Evolutionary conservation across 1,140 invertebrate species (phyloP).

Genomic region (Drosophila mayri): DNA sequence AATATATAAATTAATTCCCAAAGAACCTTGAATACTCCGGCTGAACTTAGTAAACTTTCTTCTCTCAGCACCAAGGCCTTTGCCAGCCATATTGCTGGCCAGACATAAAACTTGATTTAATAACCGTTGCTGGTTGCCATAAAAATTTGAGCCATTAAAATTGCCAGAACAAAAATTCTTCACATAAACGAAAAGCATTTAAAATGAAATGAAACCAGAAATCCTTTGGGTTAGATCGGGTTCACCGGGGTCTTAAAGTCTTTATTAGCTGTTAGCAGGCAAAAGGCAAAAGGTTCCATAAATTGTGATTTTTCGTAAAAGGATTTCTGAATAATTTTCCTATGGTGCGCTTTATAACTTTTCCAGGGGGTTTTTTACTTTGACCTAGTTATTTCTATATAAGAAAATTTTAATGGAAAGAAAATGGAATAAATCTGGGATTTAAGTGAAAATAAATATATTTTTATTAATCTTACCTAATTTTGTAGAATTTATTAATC

Average conservation of each 20-base stretch:
- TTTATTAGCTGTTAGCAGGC: slow-evolving; percentile 66
- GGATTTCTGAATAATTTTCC: background rate
- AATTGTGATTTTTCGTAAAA: slow-evolving; percentile 14
- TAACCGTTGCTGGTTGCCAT: slow-evolving; percentile 68
- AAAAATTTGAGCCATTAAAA: slow-evolving; percentile 74
- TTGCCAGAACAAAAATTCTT: slow-evolving; percentile 31
- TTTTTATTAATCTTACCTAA: too few relatives aligned
- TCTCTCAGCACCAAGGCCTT: background rate
- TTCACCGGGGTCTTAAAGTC: slow-evolving; percentile 44
- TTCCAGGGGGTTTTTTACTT: background rate
- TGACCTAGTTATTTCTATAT: slow-evolving; percentile 1
- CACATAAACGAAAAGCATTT: slow-evolving; percentile 68
- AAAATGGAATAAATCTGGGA: background rate
- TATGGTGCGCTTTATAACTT: background rate
- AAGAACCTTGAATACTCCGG: slow-evolving; percentile 38
- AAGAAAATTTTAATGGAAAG: too few relatives aligned
- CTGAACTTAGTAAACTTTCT: slow-evolving; percentile 30
- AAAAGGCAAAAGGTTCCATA: slow-evolving; percentile 40
- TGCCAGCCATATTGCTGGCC: slow-evolving; percentile 42
- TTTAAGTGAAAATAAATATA: too few relatives aligned
- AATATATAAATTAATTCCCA: slow-evolving; percentile 43
- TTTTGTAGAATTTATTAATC: too few relatives aligned
- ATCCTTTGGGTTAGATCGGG: slow-evolving; percentile 26
- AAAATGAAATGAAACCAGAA: slow-evolving; percentile 62
- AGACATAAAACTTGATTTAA: slow-evolving; percentile 78